Percentiles rank a stretch among this genome's conserved stretches.
Evolutionary conservation across 2,888 invertebrate genomes (phyloP).

Genomic region (Argyresthia goedartella): DNA sequence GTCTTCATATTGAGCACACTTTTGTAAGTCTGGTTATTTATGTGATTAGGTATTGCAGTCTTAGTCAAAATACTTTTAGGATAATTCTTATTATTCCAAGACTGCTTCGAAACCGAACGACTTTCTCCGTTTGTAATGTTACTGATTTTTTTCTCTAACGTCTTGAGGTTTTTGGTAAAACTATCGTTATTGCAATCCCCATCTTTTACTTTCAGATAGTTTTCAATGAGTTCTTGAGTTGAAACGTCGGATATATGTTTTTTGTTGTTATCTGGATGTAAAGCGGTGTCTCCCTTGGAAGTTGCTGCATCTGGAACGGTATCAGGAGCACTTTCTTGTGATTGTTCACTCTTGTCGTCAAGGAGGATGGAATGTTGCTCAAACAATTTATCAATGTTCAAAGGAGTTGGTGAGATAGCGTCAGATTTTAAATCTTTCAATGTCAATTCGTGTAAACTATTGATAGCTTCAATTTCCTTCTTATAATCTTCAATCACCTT

Average conservation of each 20-base stretch:
- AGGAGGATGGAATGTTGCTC: conserved; percentile 34
- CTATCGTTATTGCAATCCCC: conserved; percentile 32
- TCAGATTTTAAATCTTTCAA: conserved; percentile 61
- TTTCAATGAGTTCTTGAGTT: conserved; percentile 57
- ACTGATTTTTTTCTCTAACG: conserved; percentile 34
- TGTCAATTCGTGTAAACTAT: conserved; percentile 56
- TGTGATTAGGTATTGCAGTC: conserved; percentile 18
- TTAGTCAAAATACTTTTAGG: conserved; percentile 22
- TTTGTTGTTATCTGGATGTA: conserved; percentile 23
- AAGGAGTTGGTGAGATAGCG: conserved; percentile 50
- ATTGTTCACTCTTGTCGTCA: conserved; percentile 25
- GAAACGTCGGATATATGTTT: conserved; percentile 50
- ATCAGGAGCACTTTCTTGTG: conserved; percentile 19
- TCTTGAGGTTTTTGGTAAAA: conserved; percentile 29
- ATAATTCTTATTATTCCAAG: conserved; percentile 41
- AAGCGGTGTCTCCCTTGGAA: conserved; percentile 21
- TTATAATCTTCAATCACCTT: conserved; percentile 67
- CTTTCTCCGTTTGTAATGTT: conserved; percentile 22
- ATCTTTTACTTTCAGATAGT: conserved; percentile 55
- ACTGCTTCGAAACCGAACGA: conserved; percentile 27
- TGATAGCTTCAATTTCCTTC: conserved; percentile 60
- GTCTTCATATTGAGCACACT: conserved; percentile 27
- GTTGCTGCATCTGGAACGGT: conserved; percentile 1
- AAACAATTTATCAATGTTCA: conserved; percentile 57
- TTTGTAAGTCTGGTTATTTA: conserved; percentile 42